phyloP scores from a whole-genome alignment of 2,797 vertebrate species.

The Ciconia nigra region DNA sequence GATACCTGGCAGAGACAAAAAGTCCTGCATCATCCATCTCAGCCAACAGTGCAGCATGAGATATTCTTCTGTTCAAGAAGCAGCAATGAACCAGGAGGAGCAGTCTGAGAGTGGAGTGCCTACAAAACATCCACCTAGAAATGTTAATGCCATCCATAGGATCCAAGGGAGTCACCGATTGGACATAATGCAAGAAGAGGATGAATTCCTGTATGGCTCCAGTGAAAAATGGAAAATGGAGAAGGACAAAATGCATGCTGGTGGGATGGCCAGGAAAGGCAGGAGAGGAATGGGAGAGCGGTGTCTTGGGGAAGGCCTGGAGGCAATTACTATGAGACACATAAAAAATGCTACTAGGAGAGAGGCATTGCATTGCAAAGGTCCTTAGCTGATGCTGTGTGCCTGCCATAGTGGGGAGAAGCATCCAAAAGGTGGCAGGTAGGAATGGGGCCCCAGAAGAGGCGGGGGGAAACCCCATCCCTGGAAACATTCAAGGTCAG shows the following conservation, averaged over 20 bases:
- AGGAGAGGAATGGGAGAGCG: background rate
- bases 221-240: background rate
- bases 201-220: background rate
- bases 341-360: background rate
- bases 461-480: background rate
- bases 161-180: background rate
- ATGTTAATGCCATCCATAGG: background rate
- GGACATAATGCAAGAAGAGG: background rate
- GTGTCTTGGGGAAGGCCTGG: background rate
- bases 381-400: background rate
- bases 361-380: background rate
- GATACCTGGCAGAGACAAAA: background rate
- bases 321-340: background rate
- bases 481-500: background rate
- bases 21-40: background rate
- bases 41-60: background rate
- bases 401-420: background rate
- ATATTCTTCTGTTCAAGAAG: background rate
- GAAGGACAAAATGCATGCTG: background rate
- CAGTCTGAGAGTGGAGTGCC: background rate
- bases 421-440: background rate
- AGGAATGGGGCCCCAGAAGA: background rate
- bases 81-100: background rate
- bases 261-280: background rate
- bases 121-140: background rate